Evolutionary conservation across 2,797 vertebrate genomes (phyloP), one percentile per base, ranked within the genome.

Genomic region (Vespertilio murinus): DNA sequence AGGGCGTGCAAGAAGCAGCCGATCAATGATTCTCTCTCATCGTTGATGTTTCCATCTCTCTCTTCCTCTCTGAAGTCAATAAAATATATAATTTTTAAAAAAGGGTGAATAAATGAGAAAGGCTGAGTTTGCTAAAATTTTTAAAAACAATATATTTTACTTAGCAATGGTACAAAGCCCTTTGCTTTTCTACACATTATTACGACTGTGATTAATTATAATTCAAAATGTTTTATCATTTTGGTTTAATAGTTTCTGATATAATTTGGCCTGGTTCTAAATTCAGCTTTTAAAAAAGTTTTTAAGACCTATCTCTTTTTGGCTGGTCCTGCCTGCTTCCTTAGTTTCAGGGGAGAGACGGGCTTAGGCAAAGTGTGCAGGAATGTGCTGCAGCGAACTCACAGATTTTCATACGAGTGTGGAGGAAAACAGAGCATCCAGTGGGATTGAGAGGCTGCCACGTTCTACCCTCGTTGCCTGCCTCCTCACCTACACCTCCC

Each of bases 81-180:
- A 30, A 61, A 59, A 59, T 13, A 59, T 59, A 59, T 28, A 28
- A 6, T 13, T 59, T 88, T 90, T 11, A 14, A 30, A 80, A 78
- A 59, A 86, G 22, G 80, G 28, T 61, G 25, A 61, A 87, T 22
- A 69, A 69, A 73, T 38, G 30, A 71, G 47, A 90, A 93, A 81
- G 40, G 9, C 65, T 92, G 49, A 10, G 12, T 69, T 84, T 61
- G 40, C 67, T 87, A 13, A 71, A 38, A 14, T 40, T 69, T 65
- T 65, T 3, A 91, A n/a, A n/a, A n/a, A 93, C 25, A 87, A 81
- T 96, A 78, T 70, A 81, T 73, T 83, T 93, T 81, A 81, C 82
- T 95, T 56, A 90, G 40, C 45, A 64, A 88, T 64, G 35, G 16
- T 74, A 67, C 6, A 67, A 91, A 47, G 16, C 16, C 22, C 38